Evolutionary conservation across 2,888 invertebrate species (phyloP), one percentile per base, ranked within the genome.

Genomic region (Thera britannica): DNA sequence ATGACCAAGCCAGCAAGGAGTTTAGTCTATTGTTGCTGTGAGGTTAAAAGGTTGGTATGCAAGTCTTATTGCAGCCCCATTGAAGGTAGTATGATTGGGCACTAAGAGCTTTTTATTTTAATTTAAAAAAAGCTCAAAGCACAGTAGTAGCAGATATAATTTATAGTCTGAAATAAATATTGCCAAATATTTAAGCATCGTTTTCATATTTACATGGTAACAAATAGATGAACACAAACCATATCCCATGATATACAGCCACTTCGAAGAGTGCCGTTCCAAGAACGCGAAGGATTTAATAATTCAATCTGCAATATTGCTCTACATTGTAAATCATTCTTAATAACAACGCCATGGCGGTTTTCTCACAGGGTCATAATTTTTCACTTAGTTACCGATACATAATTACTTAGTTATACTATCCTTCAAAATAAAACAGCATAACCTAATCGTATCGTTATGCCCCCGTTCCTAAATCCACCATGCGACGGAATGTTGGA

Each of bases 391-490:
- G 79, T 80, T 82, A 84, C 83, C 79, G 82, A 83, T 84, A 83
- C 81, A 81, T 84, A 83, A 83, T 82, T 81, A 82, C 81, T 83
- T 82, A 82, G 83, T 83, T 82, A 82, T 82, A 79, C 80, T 83
- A 83, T 83, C 85, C 85, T 89, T 85, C 87, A 92, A 92, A 90
- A 92, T 90, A 90, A 92, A 88, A 89, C 86, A 89, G 86, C 87
- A 90, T 89, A 92, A 91, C 89, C 90, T 92, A 92, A 92, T 92
- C 90, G 90, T 89, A 90, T 87, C 89, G 89, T 87, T 90, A 86
- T 93, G 93, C 93, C 93, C 92, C 92, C 90, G 93, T 92, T 93
- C 92, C 89, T 92, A 93, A 93, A 93, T 91, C 92, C 90, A 89
- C 92, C 92, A 91, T 86, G 90, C 91, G 88, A 87, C 90, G 93